Evolutionary conservation across 92 coral and sea anemone species (phyloP), one percentile per base, ranked within the genome.

Genomic region (Heliopora coerulea): DNA sequence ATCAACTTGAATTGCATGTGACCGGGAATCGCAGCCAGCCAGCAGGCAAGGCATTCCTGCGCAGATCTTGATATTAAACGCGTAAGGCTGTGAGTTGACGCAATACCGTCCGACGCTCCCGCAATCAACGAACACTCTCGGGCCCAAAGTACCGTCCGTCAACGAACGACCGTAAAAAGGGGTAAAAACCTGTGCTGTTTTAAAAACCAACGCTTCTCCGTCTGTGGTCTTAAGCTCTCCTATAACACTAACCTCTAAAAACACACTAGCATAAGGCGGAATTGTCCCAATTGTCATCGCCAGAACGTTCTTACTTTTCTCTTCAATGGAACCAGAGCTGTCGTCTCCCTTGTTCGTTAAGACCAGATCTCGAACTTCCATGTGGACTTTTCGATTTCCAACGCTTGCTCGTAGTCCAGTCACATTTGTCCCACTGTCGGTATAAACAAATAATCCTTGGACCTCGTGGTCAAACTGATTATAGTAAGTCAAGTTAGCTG

Each of bases 1-100:
- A 34, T 95, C 99, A 15, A 95, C 99, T 78, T 86, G 97, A 27
- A 95, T 95, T 9, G 99, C 97, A 69, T 95, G 99, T 24, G 99
- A 88, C 26, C 81, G 86, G 44, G 99, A 95, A 15, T 87, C 81
- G 77, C 99, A 95, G 2, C 99, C 99, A 27, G 99, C 99, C 54
- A 95, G 85, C 26, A 91, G 83, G 59, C 89, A 95, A 11, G 99
- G 96, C 46, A 90, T 90, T 29, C 88, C 85, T 0, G 89, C 96
- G 26, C 87, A 86, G 2, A 95, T 85, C 68, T 88, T 92, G 27
- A 95, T 83, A 28, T 95, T 97, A 59, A 95, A 95, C 25, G 89
- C 85, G 58, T 95, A 95, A 8, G 88, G 89, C n/a, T 54, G 62
- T 3, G 15, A 1, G 96, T 86, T 83, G 82, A 82, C 49, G 90